Base-by-base conservation (phyloP, 2,888 invertebrate genomes). In the Spilosoma lubricipeda region DNA sequence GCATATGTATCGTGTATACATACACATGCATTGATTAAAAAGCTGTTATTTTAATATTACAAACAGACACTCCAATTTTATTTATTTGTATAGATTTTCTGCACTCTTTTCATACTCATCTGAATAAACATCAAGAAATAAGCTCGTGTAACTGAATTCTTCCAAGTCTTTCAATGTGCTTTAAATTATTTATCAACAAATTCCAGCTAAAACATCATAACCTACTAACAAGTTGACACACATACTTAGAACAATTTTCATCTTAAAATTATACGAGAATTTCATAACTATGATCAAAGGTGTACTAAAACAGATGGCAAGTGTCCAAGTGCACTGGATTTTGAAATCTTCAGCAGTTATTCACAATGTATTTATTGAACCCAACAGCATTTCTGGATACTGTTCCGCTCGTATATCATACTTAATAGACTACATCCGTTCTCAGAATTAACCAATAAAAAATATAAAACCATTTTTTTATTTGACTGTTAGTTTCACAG, bases 301-400 rank as follows among this genome's bases (percentile, higher is more conserved):
- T 73, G 39, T 52, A 68, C 70, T 67, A 73, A 79, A 77, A 70
- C 33, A 11, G 66, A 77, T 82, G 86, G 80, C 79, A 83, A 56
- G 64, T 72, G 68, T 82, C 84, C 82, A 85, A 79, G 69, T 79
- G 74, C 42, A 72, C 76, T 82, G 77, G 77, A 82, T 42, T 75
- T 42, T 52, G 65, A 36, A 72, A 78, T 82, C 70, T 64, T 59
- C 65, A 70, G 67, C 67, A 78, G 66, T 63, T 82, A 82, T 77
- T 75, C 71, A 42, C 65, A 74, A 72, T 72, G 27, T 80, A 76
- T 79, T 80, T 81, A 79, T 76, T 69, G 81, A 30, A 67, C 30
- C 2, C 52, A 15, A 15, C 3, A 27, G 27, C 59, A 27, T 13
- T 27, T 63, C 15, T 27, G 2, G 23, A 23, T 23, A 52, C 52